Conservation (phyloP, 1,140 invertebrate genomes). For the Pseudomyrmex dendroicus region DNA sequence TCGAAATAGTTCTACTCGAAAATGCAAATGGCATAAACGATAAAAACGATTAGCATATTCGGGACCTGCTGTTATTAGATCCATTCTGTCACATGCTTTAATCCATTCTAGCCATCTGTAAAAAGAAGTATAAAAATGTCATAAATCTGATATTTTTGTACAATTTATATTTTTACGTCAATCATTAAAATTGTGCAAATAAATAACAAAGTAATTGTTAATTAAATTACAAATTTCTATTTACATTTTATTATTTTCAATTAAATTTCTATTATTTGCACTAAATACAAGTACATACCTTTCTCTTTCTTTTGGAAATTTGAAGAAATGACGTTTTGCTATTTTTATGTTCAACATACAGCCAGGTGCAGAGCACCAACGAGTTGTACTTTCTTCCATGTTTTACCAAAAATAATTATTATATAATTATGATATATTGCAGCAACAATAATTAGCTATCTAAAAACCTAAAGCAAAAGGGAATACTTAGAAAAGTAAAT, state of each 20-base stretch:
- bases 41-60: conserved; percentile 35
- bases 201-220: not conserved
- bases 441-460: not conserved
- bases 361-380: conserved; percentile 44
- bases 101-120: conserved; percentile 50
- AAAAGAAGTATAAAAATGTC: not conserved
- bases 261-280: not conserved
- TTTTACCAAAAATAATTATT: not conserved
- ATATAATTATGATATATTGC: not conserved
- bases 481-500: too few relatives aligned
- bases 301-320: conserved; percentile 40
- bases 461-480: not conserved
- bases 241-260: too few relatives aligned
- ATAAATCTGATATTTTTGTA: too few relatives aligned
- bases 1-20: conserved; percentile 45
- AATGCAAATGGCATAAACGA: conserved; percentile 45
- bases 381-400: not conserved
- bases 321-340: conserved; percentile 39
- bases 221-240: not conserved
- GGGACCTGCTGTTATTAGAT: conserved; percentile 10
- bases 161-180: too few relatives aligned
- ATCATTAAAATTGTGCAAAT: not conserved
- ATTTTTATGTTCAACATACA: conserved; percentile 54
- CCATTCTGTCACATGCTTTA: conserved; percentile 53
- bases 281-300: conserved; percentile 19